Conservation (phyloP, 2,797 vertebrate species). For the Falco columbarius region DNA sequence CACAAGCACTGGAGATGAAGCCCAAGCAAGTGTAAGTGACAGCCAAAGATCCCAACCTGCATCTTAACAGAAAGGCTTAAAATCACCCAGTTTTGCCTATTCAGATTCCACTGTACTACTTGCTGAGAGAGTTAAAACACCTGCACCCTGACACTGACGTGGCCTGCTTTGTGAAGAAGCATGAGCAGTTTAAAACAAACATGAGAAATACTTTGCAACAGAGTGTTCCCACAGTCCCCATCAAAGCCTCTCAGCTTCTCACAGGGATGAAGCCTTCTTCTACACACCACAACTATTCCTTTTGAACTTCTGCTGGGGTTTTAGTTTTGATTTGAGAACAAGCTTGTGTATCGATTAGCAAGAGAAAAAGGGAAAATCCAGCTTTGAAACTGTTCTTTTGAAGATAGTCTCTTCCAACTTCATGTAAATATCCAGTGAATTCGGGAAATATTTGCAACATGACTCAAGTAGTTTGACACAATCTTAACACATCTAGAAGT, state of each 20-base stretch:
- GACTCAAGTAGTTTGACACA: neutral
- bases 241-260: neutral
- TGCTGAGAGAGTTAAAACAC: fast-evolving
- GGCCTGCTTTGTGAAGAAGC: neutral
- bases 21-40: fast-evolving
- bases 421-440: neutral
- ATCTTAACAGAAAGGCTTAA: neutral
- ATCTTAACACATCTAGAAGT: neutral
- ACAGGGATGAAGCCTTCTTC: neutral
- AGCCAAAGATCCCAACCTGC: neutral
- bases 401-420: neutral
- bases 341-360: slow-evolving; percentile 5
- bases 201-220: neutral
- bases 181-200: neutral
- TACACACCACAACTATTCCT: neutral
- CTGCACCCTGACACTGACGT: neutral
- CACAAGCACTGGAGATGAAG: fast-evolving
- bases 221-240: neutral
- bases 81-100: neutral
- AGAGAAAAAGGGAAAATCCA: neutral
- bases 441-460: neutral
- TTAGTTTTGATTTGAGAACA: neutral
- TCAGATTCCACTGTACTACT: neutral
- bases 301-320: slow-evolving; percentile 19
- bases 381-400: slow-evolving; percentile 44